A percentile compares a stretch with the other conserved stretches of the same genome.
Evolutionary conservation across 1,140 invertebrate species (phyloP).

Genomic region (Pseudomyrmex pallidus): DNA sequence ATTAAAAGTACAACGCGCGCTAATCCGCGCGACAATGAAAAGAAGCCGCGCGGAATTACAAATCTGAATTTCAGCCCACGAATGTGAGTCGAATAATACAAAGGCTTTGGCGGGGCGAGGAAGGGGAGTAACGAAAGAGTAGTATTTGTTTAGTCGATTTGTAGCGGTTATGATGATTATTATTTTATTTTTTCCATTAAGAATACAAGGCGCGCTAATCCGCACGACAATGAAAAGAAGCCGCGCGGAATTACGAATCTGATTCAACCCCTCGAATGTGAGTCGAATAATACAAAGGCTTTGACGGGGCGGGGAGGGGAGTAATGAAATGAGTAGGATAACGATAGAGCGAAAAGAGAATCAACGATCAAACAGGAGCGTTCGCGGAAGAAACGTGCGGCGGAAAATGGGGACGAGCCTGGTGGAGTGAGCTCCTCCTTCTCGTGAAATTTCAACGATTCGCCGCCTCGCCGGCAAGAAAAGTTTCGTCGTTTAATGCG

Average conservation of each 20-base stretch:
- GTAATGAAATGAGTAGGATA: slow-evolving; percentile 26
- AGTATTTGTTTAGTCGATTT: no score
- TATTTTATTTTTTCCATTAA: no score
- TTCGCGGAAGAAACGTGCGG: background rate
- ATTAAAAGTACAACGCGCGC: background rate
- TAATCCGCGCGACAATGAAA: background rate
- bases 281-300: background rate
- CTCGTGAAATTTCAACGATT: slow-evolving; percentile 50
- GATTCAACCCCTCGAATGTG: background rate
- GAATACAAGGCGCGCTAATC: background rate
- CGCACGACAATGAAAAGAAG: background rate
- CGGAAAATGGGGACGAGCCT: background rate
- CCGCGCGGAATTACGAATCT: background rate
- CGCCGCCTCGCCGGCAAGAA: slow-evolving; percentile 20
- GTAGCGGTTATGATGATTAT: no score
- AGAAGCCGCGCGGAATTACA: background rate
- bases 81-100: background rate
- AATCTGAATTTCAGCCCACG: background rate
- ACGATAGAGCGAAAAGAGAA: slow-evolving; percentile 46
- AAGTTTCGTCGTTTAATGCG: slow-evolving; percentile 39
- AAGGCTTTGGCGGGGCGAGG: background rate
- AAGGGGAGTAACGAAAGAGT: slow-evolving; percentile 9
- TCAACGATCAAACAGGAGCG: slow-evolving; percentile 33
- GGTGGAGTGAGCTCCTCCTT: slow-evolving; percentile 15
- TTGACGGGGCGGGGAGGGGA: background rate